These are phyloP conservation scores for Trachelus stipa DNA, from an alignment of 2,888 invertebrate genomes.

Conservation along the genomic window DNA sequence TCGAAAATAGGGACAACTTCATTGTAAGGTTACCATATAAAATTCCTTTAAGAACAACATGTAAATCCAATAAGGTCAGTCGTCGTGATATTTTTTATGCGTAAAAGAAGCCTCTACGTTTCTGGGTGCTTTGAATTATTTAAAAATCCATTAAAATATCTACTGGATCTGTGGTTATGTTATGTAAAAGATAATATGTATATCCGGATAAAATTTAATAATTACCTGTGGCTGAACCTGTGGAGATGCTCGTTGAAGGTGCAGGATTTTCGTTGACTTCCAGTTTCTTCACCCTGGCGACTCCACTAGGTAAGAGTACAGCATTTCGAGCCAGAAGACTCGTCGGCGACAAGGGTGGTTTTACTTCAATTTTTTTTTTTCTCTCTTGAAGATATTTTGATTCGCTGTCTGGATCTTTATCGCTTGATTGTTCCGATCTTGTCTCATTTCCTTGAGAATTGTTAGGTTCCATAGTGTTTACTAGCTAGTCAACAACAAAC, in stretches of 20 bases:
- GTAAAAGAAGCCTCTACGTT: neutral
- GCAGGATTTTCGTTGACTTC: slow-evolving; percentile 15
- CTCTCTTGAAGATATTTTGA: slow-evolving; percentile 42
- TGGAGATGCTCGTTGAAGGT: slow-evolving; percentile 27
- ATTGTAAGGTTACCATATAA: neutral
- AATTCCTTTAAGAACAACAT: neutral
- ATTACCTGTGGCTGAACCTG: slow-evolving; percentile 62
- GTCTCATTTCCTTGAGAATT: neutral
- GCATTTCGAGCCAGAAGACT: slow-evolving; percentile 49
- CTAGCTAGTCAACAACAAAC: neutral
- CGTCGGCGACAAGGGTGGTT: slow-evolving; percentile 42
- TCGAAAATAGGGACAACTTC: neutral
- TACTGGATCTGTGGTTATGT: neutral
- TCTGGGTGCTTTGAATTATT: neutral
- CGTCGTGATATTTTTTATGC: neutral
- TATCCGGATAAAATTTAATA: neutral
- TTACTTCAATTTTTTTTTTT: slow-evolving; percentile 51
- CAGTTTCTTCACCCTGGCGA: slow-evolving; percentile 49
- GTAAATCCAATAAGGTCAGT: neutral
- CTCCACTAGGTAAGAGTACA: slow-evolving; percentile 49
- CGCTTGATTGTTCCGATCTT: neutral
- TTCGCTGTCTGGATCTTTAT: neutral
- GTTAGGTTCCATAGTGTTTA: neutral
- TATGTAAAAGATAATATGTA: neutral
- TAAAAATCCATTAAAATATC: neutral